Base-by-base conservation (phyloP, 2,113 vertebrate species). In the Panthera tigris region DNA sequence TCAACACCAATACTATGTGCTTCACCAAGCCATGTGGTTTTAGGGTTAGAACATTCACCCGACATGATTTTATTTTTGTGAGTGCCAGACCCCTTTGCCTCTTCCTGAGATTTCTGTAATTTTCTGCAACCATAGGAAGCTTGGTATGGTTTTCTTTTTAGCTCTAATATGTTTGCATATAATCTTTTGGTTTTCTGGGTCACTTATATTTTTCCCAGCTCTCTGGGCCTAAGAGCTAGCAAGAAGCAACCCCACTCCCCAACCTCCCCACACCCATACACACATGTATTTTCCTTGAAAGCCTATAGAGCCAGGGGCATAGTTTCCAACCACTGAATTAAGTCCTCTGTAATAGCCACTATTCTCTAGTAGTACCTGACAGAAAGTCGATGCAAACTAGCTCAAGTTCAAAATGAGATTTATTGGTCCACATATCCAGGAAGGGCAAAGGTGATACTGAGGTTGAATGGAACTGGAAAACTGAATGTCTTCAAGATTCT, bases 371-470 rank as follows among this genome's bases (percentile, higher is more conserved):
- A 25, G 80, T 84, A 92, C 25, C 45, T 90, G 94, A 94, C 92
- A 97, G 98, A 97, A 97, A 97, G 84, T 96, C 97, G 95, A 90
- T 97, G 88, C 83, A 97, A 97, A 95, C 63, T 71, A 94, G 68
- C 48, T 97, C 36, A 92, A 36, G 48, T 94, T 97, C 76, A 96
- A 94, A 95, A 55, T 97, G 66, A 82, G 41, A 95, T 97, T 92
- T 88, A 95, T 94, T 94, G 84, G 84, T 76, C 14, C 18, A 84
- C 9, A 74, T 31, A 88, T 55, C 36, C 68, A 73, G 86, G 94
- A 98, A 97, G 89, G 79, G 81, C 92, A 97, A 92, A 69, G 94
- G 83, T 97, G 69, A 98, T 87, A 74, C 84, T 91, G 55, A 90
- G 88, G 94, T 93, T 86, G 45, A 95, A 48, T 71, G 18, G 55